Percentiles rank a stretch among this genome's conserved stretches.
Evolutionary conservation across 2,797 vertebrate genomes (phyloP).

Genomic region (Bradypodion ventrale): DNA sequence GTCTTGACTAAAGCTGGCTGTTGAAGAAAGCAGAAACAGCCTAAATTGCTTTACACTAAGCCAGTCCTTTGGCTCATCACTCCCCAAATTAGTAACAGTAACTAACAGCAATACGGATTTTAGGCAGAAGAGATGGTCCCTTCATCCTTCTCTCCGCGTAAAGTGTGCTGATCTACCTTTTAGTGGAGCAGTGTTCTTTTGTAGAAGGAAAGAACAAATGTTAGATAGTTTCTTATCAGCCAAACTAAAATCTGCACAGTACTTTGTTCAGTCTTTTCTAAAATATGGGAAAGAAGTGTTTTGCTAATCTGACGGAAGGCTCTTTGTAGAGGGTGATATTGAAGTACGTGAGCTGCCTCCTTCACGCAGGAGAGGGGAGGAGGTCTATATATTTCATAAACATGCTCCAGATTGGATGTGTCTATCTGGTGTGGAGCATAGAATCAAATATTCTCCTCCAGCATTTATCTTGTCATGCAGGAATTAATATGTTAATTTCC

Average conservation of each 20-base stretch:
- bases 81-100: not conserved
- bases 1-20: not conserved
- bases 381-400: constrained; percentile 10
- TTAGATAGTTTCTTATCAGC: not conserved
- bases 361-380: not conserved
- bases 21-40: not conserved
- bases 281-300: not conserved
- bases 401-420: not conserved
- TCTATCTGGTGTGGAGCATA: not conserved
- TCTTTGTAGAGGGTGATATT: not conserved
- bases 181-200: not conserved
- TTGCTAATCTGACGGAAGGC: not conserved
- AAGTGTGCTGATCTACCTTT: not conserved
- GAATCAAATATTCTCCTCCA: not conserved
- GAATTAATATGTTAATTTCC: not conserved
- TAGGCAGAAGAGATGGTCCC: not conserved
- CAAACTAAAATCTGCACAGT: not conserved
- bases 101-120: not conserved
- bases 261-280: not conserved
- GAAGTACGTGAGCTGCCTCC: not conserved
- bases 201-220: not conserved
- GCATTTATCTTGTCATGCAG: not conserved
- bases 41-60: not conserved
- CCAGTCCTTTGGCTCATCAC: not conserved
- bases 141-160: not conserved